Conservation (phyloP, 2,113 vertebrate genomes). For the Muntiacus muntjak region DNA sequence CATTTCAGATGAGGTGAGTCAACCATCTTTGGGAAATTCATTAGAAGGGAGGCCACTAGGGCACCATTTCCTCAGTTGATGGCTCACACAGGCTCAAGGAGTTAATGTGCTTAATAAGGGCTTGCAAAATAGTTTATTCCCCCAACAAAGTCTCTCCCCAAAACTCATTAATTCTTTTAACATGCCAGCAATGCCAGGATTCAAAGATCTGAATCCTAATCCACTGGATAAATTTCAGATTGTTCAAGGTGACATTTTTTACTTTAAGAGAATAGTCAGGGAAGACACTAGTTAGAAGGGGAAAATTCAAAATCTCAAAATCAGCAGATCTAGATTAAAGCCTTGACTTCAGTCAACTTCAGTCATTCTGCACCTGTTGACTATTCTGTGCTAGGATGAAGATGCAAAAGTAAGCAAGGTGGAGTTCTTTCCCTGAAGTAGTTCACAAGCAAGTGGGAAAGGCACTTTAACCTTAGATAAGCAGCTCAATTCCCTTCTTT, state of each 20-base stretch:
- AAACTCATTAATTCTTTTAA: slow-evolving; percentile 54
- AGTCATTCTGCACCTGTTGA: not conserved
- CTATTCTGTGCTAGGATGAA: not conserved
- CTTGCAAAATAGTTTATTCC: slow-evolving; percentile 45
- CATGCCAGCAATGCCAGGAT: slow-evolving; percentile 9
- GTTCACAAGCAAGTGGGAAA: not conserved
- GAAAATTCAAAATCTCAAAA: not conserved
- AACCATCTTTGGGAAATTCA: slow-evolving; percentile 38
- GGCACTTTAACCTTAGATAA: not conserved
- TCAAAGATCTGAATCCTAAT: slow-evolving; percentile 40
- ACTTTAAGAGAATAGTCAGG: not conserved
- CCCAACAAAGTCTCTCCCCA: not conserved
- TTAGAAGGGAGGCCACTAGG: too few species aligned
- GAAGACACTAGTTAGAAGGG: not conserved
- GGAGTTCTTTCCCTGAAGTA: not conserved
- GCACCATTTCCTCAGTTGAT: too few species aligned
- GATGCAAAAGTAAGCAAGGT: not conserved
- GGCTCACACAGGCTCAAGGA: slow-evolving; percentile 41
- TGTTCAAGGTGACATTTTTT: slow-evolving; percentile 48
- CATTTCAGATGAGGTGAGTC: slow-evolving; percentile 35
- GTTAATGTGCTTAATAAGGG: slow-evolving; percentile 46
- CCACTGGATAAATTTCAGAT: slow-evolving; percentile 7
- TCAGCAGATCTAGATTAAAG: not conserved
- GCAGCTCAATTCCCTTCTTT: not conserved
- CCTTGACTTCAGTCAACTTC: not conserved